Evolutionary conservation across 2,797 vertebrate genomes (phyloP).

Genomic region (Adelosebastes latens): DNA sequence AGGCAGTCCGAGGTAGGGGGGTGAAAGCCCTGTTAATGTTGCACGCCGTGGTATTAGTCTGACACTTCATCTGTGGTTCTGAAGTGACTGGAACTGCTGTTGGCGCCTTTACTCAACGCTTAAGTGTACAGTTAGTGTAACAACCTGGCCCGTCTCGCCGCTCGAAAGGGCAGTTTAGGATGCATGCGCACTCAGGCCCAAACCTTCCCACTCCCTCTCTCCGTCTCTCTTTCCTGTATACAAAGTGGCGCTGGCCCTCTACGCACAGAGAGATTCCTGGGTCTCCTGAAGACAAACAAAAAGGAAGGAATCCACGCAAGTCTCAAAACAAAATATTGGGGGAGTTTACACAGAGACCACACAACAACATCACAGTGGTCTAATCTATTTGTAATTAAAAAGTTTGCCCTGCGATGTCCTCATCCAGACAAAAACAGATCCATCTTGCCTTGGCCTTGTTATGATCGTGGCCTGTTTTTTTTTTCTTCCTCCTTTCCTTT

Average conservation of each 20-base stretch:
- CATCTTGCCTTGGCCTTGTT: constrained; percentile 68
- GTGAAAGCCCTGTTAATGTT: constrained; percentile 52
- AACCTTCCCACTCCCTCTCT: constrained; percentile 22
- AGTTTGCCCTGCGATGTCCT: constrained; percentile 70
- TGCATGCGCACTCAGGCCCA: constrained; percentile 10
- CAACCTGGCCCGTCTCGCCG: not conserved
- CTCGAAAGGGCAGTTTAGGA: constrained; percentile 31
- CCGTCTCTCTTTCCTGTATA: constrained; percentile 65
- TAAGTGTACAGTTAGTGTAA: constrained; percentile 23
- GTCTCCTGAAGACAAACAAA: constrained; percentile 81
- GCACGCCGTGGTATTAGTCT: constrained; percentile 32
- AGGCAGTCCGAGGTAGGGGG: constrained; percentile 29
- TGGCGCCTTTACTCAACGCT: not conserved
- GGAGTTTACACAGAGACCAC: constrained; percentile 84
- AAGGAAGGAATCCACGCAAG: constrained; percentile 71
- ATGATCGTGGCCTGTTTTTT: constrained; percentile 65
- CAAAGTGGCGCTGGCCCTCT: constrained; percentile 65
- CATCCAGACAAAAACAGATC: constrained; percentile 77
- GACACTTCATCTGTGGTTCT: constrained; percentile 52
- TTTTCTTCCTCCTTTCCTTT: constrained; percentile 39
- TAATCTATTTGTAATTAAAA: constrained; percentile 83
- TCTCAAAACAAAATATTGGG: constrained; percentile 78
- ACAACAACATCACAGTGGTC: constrained; percentile 82
- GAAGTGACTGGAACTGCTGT: constrained; percentile 49
- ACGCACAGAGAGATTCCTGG: constrained; percentile 65